Evolutionary conservation across 2,113 vertebrate species (phyloP), one percentile per base, ranked within the genome.

Genomic region (Cisticola juncidis): DNA sequence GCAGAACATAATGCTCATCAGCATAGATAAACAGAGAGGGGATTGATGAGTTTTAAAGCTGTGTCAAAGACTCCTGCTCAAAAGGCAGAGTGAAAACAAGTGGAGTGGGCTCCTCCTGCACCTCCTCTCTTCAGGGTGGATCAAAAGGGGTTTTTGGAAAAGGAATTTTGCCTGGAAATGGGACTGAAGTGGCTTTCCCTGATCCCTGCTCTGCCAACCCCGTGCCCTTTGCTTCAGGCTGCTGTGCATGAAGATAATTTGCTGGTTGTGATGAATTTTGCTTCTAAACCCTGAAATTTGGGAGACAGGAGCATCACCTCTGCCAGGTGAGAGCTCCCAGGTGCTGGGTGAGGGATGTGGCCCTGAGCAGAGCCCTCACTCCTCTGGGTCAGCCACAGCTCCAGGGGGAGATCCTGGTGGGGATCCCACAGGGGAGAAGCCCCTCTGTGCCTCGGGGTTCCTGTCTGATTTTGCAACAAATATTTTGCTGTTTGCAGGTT

Each of bases 1-100:
- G 93, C 82, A 38, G 77, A 95, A 51, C 18, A 15, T 90, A 69
- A 88, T 77, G 85, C 88, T 92, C 76, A 95, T 96, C 94, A 95
- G 93, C 68, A 81, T 26, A 92, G 92, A 95, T 73, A 95, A 94
- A 94, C 86, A 95, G 70, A 26, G 36, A 80, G 47, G 86, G 88
- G 45, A 82, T 20, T 70, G 86, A 90, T 70, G 79, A 1, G 1
- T 78, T 91, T 82, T 50, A 60, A 48, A 92, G 61, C 58, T n/a
- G 3, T 77, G 54, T 80, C 86, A 57, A 44, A 77, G 53, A 2
- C 47, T 70, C 28, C 7, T 48, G 44, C 22, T 93, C 70, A 71
- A 68, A 45, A 85, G 26, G 29, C 53, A 22, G 2, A 14, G n/a
- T 53, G 36, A 48, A 81, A 93, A 58, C 51, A 38, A 26, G 29